These are phyloP conservation scores for Paramacrobiotus metropolitanus DNA, from an alignment of 1,140 invertebrate genomes.

Conservation along the genomic window DNA sequence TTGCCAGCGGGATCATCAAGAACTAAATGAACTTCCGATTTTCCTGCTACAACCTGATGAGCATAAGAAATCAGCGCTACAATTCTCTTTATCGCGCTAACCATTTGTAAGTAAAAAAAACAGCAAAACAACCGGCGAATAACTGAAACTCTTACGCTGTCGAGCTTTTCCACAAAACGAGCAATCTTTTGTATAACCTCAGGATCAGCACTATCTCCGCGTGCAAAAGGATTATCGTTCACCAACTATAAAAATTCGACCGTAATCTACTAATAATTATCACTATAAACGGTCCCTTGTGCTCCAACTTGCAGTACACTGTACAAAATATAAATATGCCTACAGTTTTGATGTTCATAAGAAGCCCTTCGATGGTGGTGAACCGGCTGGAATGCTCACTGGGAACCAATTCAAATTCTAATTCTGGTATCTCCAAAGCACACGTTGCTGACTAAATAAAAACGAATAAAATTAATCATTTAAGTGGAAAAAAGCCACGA, in stretches of 20 bases:
- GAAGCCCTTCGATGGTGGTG: conserved; percentile 67
- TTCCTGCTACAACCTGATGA: conserved; percentile 31
- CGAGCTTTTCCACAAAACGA: conserved; percentile 39
- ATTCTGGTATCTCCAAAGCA: conserved; percentile 55
- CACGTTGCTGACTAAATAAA: conserved; percentile 65
- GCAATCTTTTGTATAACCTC: conserved; percentile 30
- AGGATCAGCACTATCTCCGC: conserved; percentile 42
- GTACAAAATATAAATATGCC: conserved; percentile 12
- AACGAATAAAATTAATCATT: conserved; percentile 5
- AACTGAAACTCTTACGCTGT: conserved; percentile 13
- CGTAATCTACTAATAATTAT: no score
- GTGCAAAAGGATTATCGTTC: conserved; percentile 37
- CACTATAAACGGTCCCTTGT: no score
- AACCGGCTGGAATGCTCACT: conserved; percentile 71
- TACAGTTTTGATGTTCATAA: conserved; percentile 26
- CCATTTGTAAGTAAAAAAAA: no score
- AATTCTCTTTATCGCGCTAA: no score
- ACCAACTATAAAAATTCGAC: conserved; percentile 26
- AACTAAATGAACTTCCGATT: conserved; percentile 42
- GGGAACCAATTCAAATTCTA: conserved; percentile 63
- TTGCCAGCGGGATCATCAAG: conserved; percentile 92
- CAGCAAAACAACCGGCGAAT: conserved; percentile 5
- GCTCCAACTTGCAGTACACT: no score
- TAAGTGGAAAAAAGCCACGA: neutral
- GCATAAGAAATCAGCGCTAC: no score